Base-by-base conservation (phyloP, 2,797 vertebrate genomes). In the Otus scops region DNA sequence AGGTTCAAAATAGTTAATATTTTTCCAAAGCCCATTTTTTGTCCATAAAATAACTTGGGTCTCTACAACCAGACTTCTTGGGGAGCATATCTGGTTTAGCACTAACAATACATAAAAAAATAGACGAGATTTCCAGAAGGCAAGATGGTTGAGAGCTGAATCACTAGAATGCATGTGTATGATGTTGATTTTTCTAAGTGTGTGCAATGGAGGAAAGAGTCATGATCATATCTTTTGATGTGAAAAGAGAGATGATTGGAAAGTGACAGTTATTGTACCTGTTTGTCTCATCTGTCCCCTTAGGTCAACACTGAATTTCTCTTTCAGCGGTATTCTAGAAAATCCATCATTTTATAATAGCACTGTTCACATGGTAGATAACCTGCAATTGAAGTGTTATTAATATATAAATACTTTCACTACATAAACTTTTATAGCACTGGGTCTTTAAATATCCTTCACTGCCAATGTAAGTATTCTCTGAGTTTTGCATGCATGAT, bases 371-470 rank as follows among this genome's bases (percentile, higher is more conserved):
- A 36, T 57, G 18, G 83, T 39, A 50, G 88, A 85, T 88, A 57
- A 23, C 4, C 43, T 93, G n/a, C 60, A 93, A 74, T 3, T 79
- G 51, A 95, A 85, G 17, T 68, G 59, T 53, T 94, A 85, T 70
- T 78, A 88, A 94, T 86, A 53, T 27, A 69, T 88, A 95, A 96
- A 96, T 78, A 26, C 45, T 83, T 97, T 91, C 73, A 84, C 23
- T 79, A 80, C 18, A 86, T 64, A 88, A 95, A 88, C 7, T 26
- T 85, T 86, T 88, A 34, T 39, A 81, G n/a, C 23, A 67, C 10
- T 23, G 36, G 15, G 12, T 86, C 71, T 91, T 93, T 92, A 85
- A 89, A 76, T 63, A 90, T 20, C 59, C 51, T 85, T 91, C 63
- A 32, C 21, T 89, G 32, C 43, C 43, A 73, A 13, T 50, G 43